Evolutionary conservation across 2,797 vertebrate genomes (phyloP), one percentile per base, ranked within the genome.

Genomic region (Tamandua tetradactyla): DNA sequence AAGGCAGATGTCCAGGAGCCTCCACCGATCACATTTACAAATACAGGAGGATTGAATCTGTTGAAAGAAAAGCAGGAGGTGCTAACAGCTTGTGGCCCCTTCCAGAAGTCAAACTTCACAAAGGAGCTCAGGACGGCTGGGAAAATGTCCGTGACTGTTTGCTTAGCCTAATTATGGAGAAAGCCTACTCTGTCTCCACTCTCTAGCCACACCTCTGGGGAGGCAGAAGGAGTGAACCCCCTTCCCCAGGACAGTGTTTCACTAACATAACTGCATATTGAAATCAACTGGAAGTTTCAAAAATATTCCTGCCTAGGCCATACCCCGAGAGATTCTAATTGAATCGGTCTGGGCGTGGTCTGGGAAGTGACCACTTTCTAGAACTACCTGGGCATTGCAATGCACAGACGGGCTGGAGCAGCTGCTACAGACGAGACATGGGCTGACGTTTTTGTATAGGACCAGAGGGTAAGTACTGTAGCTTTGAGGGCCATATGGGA

Each of bases 321-420:
- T 57, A 71, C 2, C 55, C 35, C 81, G 69, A 30, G 13, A 93
- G 47, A 92, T n/a, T 86, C 42, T 95, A 49, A 91, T 80, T 95
- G 84, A 91, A 81, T 71, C 91, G 42, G 42, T 92, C 37, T 57
- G 55, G n/a, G 35, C 44, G 10, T 32, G 25, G 30, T 89, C 66
- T 84, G 47, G 40, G 80, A 94, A 81, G 6, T 76, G 40, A 44
- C 87, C 72, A 32, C 84, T 91, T 76, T 57, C 76, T 68, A 82
- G 42, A 93, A 47, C 23, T 44, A 11, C 61, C 22, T 76, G 64
- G 32, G 44, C 82, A 30, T 78, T 4, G 66, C 27, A 95, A 81
- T 11, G 49, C 42, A 57, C 42, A 89, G 32, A 25, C 68, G 30
- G 35, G 27, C 22, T 62, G 86, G 64, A 92, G 95, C 14, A 32